Conservation (phyloP, 2,113 vertebrate genomes). For the Oncorhynchus tshawytscha region DNA sequence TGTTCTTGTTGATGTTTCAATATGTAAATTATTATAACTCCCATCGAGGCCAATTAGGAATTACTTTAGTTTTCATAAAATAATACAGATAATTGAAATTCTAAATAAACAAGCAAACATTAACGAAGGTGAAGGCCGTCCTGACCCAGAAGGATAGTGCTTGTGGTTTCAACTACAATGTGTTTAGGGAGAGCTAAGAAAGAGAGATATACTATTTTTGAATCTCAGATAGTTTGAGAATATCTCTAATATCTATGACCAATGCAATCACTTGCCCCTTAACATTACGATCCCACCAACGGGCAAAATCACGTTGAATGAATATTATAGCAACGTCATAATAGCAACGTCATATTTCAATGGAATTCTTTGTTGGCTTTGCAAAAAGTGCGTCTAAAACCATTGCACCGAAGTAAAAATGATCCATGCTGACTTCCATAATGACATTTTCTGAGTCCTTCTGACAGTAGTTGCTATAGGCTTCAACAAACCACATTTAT, state of each 20-base stretch:
- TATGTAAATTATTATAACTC: conserved; percentile 27
- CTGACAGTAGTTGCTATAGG: too few relatives aligned
- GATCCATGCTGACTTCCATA: too few relatives aligned
- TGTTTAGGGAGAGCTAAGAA: not conserved
- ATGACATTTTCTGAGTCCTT: too few relatives aligned
- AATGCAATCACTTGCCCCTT: not conserved
- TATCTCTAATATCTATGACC: not conserved
- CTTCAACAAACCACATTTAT: too few relatives aligned
- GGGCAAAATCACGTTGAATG: too few relatives aligned
- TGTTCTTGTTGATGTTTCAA: conserved; percentile 5
- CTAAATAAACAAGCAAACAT: conserved; percentile 26
- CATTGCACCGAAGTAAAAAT: too few relatives aligned
- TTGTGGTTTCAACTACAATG: not conserved
- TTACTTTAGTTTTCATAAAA: conserved; percentile 27
- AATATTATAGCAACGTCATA: too few relatives aligned
- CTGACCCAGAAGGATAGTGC: not conserved
- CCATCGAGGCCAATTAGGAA: conserved; percentile 41
- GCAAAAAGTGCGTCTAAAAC: too few relatives aligned
- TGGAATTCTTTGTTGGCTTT: too few relatives aligned
- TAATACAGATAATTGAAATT: conserved; percentile 31
- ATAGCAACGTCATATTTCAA: too few relatives aligned
- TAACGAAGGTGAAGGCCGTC: not conserved
- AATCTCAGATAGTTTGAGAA: not conserved
- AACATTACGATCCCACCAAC: too few relatives aligned
- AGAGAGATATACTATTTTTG: not conserved